Base-by-base conservation (phyloP, 2,113 vertebrate genomes). In the Galemys pyrenaicus region DNA sequence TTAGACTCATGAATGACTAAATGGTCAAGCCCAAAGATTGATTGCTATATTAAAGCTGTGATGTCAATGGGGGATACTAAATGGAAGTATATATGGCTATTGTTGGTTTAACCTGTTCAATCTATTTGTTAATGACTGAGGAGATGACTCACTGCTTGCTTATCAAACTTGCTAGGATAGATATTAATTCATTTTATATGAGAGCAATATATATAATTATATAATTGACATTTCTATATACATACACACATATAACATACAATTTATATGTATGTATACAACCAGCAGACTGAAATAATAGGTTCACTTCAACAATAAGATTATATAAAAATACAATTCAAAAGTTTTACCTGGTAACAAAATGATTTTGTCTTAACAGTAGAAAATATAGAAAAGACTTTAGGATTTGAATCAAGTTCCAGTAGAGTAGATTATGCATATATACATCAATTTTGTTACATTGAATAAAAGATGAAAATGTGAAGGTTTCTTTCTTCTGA, bases 111-210 rank as follows among this genome's bases (percentile, higher is more conserved):
- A n/a, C 41, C 60, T 92, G 60, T 67, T 89, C 9, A 15, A 10
- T 10, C 10, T 84, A 73, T 32, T 93, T 79, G 68, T 44, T 46
- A 79, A 51, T 82, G 70, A 88, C 56, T 96, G 46, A 93, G 12
- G 81, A 91, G 19, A 62, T 89, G 77, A 92, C 56, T 82, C 30
- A 87, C 26, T 74, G 28, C 41, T 92, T 77, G 41, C n/a, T 92
- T 94, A 78, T 94, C 39, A 89, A 41, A 94, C 32, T 58, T 84
- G 46, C 80, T 41, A 32, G 2, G 16, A 87, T 1, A 2, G 26
- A 74, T 75, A 77, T 87, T 90, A 82, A 95, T 30, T 92, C 2
- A 87, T 89, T 93, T 91, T 74, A n/a, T 58, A 28, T 67, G 32
- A 94, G 83, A 60, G 49, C 71, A 91, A 51, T 51, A 51, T 51